Evolutionary conservation across 2,888 invertebrate species (phyloP).

Genomic region (Trissoscelio sp.): DNA sequence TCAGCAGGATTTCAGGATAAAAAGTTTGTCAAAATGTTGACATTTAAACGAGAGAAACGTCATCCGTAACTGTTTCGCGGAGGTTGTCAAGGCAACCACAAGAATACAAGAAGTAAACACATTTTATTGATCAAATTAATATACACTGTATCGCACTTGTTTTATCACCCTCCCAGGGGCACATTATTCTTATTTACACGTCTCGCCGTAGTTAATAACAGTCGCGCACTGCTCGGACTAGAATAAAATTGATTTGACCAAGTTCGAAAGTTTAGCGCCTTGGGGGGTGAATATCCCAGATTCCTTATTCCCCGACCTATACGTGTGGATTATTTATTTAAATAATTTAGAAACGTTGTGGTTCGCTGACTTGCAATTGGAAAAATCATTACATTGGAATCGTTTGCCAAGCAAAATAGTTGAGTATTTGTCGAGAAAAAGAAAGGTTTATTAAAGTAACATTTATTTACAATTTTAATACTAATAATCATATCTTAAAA

Average conservation of each 20-base stretch:
- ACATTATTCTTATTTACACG: conserved; percentile 27
- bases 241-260: conserved; percentile 8
- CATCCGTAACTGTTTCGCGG: conserved; percentile 79
- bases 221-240: not conserved
- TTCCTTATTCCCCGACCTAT: conserved; percentile 3
- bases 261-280: not conserved
- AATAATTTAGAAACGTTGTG: not conserved
- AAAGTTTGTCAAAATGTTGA: conserved; percentile 63
- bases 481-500: no score
- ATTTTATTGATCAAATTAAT: conserved; percentile 66
- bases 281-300: not conserved
- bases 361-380: not conserved
- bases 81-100: conserved; percentile 76
- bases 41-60: conserved; percentile 72
- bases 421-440: no score
- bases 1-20: conserved; percentile 61
- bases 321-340: conserved; percentile 13
- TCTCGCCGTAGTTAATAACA: conserved; percentile 1
- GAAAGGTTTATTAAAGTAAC: no score
- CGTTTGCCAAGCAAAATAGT: not conserved
- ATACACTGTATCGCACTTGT: conserved; percentile 1
- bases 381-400: not conserved
- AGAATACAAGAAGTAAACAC: conserved; percentile 68
- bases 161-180: conserved; percentile 10
- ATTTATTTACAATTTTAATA: no score